A percentile compares a stretch with the other conserved stretches of the same genome.
Evolutionary conservation across 2,888 invertebrate species (phyloP).

Genomic region (Sepiola atlantica): DNA sequence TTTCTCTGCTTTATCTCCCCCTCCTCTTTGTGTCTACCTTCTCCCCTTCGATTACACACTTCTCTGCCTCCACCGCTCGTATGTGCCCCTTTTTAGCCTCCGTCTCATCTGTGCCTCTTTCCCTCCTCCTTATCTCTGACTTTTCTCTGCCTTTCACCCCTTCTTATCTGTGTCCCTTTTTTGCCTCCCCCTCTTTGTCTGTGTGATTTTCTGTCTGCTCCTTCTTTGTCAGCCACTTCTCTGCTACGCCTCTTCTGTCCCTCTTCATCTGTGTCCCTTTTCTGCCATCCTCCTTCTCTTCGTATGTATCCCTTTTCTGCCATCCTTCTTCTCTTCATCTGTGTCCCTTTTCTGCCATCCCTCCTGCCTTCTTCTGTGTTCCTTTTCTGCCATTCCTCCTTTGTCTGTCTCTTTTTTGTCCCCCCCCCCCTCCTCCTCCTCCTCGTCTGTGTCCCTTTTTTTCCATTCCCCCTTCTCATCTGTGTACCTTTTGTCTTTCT

Average conservation of each 20-base stretch:
- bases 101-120: neutral
- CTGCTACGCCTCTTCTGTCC: too few relatives aligned
- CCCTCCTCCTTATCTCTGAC: conserved; percentile 35
- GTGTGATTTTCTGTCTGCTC: too few relatives aligned
- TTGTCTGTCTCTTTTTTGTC: too few relatives aligned
- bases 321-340: conserved; percentile 11
- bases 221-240: too few relatives aligned
- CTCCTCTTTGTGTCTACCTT: neutral
- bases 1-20: neutral
- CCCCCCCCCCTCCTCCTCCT: neutral
- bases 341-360: neutral
- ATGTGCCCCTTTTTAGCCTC: neutral
- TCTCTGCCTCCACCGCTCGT: conserved; percentile 34
- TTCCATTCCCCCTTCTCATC: neutral
- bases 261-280: too few relatives aligned
- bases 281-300: too few relatives aligned
- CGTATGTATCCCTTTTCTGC: too few relatives aligned
- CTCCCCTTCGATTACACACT: neutral
- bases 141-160: neutral
- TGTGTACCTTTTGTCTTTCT: neutral
- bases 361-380: neutral
- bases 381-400: neutral
- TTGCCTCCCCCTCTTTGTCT: neutral
- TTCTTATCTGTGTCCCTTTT: conserved; percentile 24
- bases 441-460: conserved; percentile 5